phyloP scores from a whole-genome alignment of 2,888 invertebrate genomes.

The Sialis fuliginosa region DNA sequence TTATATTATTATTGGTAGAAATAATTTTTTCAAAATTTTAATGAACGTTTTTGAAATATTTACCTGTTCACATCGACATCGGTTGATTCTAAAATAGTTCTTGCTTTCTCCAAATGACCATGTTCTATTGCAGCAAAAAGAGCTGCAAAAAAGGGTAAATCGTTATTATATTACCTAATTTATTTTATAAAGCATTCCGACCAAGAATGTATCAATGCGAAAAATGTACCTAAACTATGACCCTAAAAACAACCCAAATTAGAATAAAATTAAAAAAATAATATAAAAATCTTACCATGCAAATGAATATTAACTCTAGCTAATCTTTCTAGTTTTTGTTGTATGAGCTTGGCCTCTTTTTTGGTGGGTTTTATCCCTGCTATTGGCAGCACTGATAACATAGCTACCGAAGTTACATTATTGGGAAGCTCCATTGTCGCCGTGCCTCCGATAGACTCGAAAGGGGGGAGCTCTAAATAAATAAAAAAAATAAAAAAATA shows the following conservation, averaged over 20 bases:
- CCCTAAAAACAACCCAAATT: neutral
- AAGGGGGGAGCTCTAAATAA: conserved; percentile 25
- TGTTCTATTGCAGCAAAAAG: conserved; percentile 91
- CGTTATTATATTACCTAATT: neutral
- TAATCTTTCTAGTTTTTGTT: conserved; percentile 55
- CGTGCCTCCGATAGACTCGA: conserved; percentile 40
- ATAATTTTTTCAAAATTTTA: no score
- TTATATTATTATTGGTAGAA: no score
- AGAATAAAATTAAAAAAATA: conserved; percentile 10
- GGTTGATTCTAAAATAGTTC: conserved; percentile 78
- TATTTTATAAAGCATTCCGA: neutral
- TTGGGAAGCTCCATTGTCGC: conserved; percentile 20
- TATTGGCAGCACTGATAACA: conserved; percentile 29
- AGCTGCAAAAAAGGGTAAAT: conserved; percentile 39
- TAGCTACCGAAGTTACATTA: conserved; percentile 17
- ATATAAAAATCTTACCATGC: conserved; percentile 47
- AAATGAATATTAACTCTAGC: conserved; percentile 68
- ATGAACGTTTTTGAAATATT: conserved; percentile 13
- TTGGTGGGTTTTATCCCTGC: conserved; percentile 34
- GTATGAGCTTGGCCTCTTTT: conserved; percentile 49
- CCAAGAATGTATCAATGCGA: no score
- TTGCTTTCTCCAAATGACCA: conserved; percentile 82
- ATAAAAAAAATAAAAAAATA: conserved; percentile 14
- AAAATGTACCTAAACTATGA: neutral
- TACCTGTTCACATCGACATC: conserved; percentile 91